Conservation (phyloP, 2,888 invertebrate genomes). For the Drosophila pseudotakahashii region DNA sequence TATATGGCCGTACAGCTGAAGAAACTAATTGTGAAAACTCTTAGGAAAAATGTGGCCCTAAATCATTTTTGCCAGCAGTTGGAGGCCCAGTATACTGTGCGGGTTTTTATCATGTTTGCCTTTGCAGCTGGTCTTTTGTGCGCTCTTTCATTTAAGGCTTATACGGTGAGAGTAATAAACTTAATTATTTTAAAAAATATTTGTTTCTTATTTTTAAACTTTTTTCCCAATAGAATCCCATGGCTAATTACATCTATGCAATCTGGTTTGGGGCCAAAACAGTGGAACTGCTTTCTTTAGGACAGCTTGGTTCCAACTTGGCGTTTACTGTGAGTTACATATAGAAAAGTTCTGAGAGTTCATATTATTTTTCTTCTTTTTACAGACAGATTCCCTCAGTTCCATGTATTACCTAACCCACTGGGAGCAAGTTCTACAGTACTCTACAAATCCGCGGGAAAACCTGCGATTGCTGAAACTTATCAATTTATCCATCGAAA, state of each 20-base stretch:
- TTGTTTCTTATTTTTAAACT: neutral
- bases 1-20: slow-evolving; percentile 60
- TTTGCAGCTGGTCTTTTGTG: slow-evolving; percentile 73
- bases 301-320: slow-evolving; percentile 69
- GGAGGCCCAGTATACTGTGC: slow-evolving; percentile 67
- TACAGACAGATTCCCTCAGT: slow-evolving; percentile 70
- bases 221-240: slow-evolving; percentile 62
- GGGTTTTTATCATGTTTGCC: slow-evolving; percentile 74
- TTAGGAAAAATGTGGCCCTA: slow-evolving; percentile 59
- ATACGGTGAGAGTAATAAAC: slow-evolving; percentile 53
- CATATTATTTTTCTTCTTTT: neutral
- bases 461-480: slow-evolving; percentile 73
- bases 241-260: slow-evolving; percentile 57
- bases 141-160: slow-evolving; percentile 73
- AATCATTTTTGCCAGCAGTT: slow-evolving; percentile 67
- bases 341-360: neutral
- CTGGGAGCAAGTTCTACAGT: slow-evolving; percentile 71
- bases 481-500: slow-evolving; percentile 65
- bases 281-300: slow-evolving; percentile 66
- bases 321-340: slow-evolving; percentile 58
- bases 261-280: slow-evolving; percentile 73
- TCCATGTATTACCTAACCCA: slow-evolving; percentile 72
- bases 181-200: too few species aligned
- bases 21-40: slow-evolving; percentile 44
- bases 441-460: slow-evolving; percentile 61